Conservation (phyloP, 2,113 vertebrate species). For the Alligator sinensis region DNA sequence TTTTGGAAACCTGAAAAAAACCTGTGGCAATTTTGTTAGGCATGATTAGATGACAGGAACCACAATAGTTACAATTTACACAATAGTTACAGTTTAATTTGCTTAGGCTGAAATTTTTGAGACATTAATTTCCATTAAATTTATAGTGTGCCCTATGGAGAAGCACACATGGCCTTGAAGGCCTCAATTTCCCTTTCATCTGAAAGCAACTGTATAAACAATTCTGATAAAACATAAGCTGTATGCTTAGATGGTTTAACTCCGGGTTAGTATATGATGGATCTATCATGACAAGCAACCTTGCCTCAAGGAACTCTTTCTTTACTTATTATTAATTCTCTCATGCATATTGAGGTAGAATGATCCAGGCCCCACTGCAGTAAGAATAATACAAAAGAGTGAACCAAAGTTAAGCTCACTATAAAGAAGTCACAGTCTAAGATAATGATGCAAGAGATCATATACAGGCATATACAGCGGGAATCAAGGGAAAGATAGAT, state of each 20-base stretch:
- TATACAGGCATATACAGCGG: neutral
- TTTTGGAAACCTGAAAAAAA: neutral
- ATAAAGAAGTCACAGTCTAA: neutral
- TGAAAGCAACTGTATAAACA: neutral
- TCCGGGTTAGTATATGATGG: neutral
- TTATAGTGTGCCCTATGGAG: neutral
- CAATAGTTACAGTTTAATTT: neutral
- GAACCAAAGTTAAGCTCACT: neutral
- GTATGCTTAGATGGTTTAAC: neutral
- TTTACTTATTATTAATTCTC: neutral
- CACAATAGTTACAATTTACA: neutral
- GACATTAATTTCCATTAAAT: neutral
- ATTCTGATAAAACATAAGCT: neutral
- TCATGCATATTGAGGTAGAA: neutral
- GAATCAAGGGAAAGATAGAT: neutral
- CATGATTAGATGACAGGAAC: neutral
- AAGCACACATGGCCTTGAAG: neutral
- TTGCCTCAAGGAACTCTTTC: neutral
- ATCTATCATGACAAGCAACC: neutral
- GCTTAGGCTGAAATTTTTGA: neutral
- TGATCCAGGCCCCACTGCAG: neutral
- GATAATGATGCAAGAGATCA: neutral
- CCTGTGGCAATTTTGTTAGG: neutral
- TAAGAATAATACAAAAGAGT: neutral
- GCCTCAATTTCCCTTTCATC: fast-evolving